phyloP scores from a whole-genome alignment of 2,113 vertebrate genomes.

The Hippolais icterina region DNA sequence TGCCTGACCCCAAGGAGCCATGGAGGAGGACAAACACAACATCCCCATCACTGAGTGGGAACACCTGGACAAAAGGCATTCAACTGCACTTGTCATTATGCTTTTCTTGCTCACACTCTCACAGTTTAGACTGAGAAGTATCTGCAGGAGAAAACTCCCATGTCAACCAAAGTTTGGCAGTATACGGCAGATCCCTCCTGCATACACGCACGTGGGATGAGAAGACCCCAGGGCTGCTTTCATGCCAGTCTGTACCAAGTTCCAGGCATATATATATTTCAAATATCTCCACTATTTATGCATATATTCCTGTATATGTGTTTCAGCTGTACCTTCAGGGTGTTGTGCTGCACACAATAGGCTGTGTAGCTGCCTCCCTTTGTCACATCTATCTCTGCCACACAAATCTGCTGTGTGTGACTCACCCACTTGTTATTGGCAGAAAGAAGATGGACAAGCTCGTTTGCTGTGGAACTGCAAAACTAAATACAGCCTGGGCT shows the following conservation, averaged over 20 bases:
- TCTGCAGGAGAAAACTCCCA: neutral
- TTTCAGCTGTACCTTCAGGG: neutral
- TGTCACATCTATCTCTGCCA: neutral
- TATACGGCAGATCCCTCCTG: neutral
- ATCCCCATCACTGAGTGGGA: too few relatives aligned
- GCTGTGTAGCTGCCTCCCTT: neutral
- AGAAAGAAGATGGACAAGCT: neutral
- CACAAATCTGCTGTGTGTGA: neutral
- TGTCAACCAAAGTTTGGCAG: neutral
- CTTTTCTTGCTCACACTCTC: neutral
- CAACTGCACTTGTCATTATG: fast-evolving
- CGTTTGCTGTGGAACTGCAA: neutral
- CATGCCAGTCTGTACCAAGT: neutral
- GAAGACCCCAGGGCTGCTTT: neutral
- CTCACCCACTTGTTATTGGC: neutral
- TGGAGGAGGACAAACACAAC: too few relatives aligned
- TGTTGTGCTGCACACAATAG: neutral
- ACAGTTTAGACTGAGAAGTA: neutral
- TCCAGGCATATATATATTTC: neutral
- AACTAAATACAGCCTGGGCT: neutral
- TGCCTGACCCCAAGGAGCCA: too few relatives aligned
- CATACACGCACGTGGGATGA: fast-evolving
- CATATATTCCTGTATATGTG: neutral
- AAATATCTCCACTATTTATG: neutral
- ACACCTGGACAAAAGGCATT: neutral